Evolutionary conservation across 2,113 vertebrate species (phyloP).

Genomic region (Syrrhaptes paradoxus): DNA sequence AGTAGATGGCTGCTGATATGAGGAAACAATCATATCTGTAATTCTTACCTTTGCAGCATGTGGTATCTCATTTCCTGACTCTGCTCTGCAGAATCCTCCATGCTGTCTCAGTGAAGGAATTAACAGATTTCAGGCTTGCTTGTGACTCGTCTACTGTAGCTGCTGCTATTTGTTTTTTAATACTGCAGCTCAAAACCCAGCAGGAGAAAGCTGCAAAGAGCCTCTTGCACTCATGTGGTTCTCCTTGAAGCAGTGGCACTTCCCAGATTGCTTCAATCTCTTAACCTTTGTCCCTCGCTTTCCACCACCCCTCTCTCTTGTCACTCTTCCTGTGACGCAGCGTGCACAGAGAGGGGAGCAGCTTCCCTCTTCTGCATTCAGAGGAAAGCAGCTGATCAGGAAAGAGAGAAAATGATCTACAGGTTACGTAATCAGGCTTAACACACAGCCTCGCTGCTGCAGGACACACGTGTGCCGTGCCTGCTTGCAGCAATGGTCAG

Average conservation of each 20-base stretch:
- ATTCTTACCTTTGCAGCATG: slow-evolving; percentile 78
- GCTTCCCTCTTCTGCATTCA: not conserved
- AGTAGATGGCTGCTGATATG: not conserved
- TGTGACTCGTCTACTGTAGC: not conserved
- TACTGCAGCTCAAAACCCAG: slow-evolving; percentile 15
- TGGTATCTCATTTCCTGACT: slow-evolving; percentile 73
- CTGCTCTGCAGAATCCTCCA: slow-evolving; percentile 69
- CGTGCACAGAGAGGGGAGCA: not conserved
- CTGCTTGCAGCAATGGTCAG: not conserved
- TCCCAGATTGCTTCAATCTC: not conserved
- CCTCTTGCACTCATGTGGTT: not conserved
- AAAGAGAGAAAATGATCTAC: not conserved
- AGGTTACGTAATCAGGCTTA: slow-evolving; percentile 9
- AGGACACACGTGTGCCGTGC: not conserved
- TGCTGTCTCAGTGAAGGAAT: slow-evolving; percentile 39
- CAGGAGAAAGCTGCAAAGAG: not conserved
- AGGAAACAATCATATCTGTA: not conserved
- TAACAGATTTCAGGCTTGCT: not conserved
- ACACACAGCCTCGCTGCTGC: not conserved
- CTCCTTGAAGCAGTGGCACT: not conserved
- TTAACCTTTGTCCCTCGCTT: slow-evolving; percentile 49
- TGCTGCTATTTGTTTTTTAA: not conserved
- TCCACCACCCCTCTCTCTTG: not conserved
- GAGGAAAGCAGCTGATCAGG: slow-evolving; percentile 1
- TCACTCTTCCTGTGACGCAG: slow-evolving; percentile 6